These are phyloP conservation scores for Machimus rusticus DNA, from an alignment of 2,888 invertebrate species.

Conservation along the genomic window DNA sequence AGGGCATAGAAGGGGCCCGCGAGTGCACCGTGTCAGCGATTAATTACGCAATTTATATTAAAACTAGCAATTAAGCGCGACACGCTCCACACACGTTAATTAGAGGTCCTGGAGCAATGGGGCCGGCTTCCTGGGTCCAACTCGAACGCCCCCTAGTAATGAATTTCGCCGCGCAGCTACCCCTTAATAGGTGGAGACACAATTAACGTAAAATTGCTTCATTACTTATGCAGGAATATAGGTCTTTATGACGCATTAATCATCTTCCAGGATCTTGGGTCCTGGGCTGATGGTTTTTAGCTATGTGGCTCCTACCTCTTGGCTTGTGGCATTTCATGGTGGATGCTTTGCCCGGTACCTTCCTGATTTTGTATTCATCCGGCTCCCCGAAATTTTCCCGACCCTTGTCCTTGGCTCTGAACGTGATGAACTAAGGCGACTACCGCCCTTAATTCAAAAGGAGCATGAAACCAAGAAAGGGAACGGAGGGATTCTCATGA, in stretches of 20 bases:
- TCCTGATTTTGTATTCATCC: constrained; percentile 27
- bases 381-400: neutral
- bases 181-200: constrained; percentile 34
- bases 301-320: neutral
- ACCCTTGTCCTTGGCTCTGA: neutral
- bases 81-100: constrained; percentile 32
- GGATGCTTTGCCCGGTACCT: neutral
- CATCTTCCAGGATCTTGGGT: constrained; percentile 5
- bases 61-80: constrained; percentile 39
- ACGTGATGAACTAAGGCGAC: neutral
- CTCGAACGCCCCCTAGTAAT: neutral
- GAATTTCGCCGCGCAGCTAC: constrained; percentile 10
- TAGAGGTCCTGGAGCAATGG: neutral
- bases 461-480: neutral
- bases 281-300: neutral
- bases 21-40: constrained; percentile 32
- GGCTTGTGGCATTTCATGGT: neutral
- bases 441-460: neutral
- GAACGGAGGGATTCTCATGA: neutral
- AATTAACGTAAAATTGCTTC: constrained; percentile 42
- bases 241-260: constrained; percentile 41
- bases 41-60: constrained; percentile 47
- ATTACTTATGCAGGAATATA: constrained; percentile 41
- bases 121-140: neutral
- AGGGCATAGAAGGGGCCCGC: neutral